Base-by-base conservation (phyloP, 92 coral and sea anemone species). In the Micromussa lordhowensis region DNA sequence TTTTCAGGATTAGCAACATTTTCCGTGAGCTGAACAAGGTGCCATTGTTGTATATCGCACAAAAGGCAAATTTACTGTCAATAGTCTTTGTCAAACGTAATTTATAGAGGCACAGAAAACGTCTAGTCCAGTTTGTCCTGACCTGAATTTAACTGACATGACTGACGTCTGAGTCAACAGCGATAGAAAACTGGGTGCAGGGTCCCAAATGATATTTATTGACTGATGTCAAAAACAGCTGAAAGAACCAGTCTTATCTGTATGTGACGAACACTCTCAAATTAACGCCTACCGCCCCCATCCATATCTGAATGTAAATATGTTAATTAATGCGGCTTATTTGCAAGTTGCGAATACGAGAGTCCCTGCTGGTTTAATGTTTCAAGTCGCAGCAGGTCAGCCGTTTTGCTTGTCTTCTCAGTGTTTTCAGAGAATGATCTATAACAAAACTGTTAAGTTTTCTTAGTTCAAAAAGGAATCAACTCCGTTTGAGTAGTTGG, bases 321-420 rank as follows among this genome's bases (percentile, higher is more conserved):
- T 80, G 66, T 58, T 80, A 59, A 31, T 54, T 58, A 80, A 57
- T 34, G 36, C 53, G 51, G 53, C 77, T 72, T 72, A 72, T 72
- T 72, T 32, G 28, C 31, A 31, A 80, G 18, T 79, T 57, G 68
- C 26, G 30, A 55, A 29, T 28, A 79, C 30, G 48, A 57, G 72
- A 80, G 5, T 80, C 53, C 71, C 66, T 34, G 83, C 71, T 57
- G 83, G 83, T 57, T 59, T 57, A n/a, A 54, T 59, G 30, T 32
- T 35, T 79, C 83, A 54, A 78, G 58, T 30, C 9, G 26, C 48
- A 4, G 48, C 48, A 40, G 48, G 48, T 40, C 48, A 40, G 7
- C 48, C 48, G 31, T 11, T 31, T 22, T 57, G 28, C 24, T 17
- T 8, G 38, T 28, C 35, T n/a, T 58, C 51, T 5, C 44, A 78